Evolutionary conservation across 1,140 invertebrate species (phyloP).

Genomic region (Octopus sinensis): DNA sequence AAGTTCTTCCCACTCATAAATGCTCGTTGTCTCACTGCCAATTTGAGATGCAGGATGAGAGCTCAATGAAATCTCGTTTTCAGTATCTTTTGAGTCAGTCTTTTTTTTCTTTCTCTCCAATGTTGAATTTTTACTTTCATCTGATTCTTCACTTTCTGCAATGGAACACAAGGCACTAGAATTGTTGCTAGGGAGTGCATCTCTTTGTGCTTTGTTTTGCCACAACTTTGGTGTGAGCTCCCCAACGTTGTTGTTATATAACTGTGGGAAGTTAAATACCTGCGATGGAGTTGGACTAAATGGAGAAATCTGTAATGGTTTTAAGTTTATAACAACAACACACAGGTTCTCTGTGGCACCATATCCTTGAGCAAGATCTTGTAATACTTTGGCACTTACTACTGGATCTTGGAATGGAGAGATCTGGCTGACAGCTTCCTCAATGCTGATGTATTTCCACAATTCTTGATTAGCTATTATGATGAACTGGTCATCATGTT

Average conservation of each 20-base stretch:
- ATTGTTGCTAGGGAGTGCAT: neutral
- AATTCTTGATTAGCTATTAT: conserved; percentile 55
- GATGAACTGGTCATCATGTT: conserved; percentile 50
- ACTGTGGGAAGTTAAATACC: neutral
- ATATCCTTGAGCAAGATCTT: conserved; percentile 56
- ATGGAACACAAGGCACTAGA: neutral
- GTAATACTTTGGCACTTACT: conserved; percentile 54
- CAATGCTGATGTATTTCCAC: conserved; percentile 51
- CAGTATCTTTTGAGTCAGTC: conserved; percentile 27
- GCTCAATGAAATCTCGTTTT: neutral
- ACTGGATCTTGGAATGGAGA: conserved; percentile 51
- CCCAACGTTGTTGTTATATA: neutral
- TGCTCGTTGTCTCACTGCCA: neutral
- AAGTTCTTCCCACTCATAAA: conserved; percentile 37
- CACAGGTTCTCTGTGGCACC: conserved; percentile 54
- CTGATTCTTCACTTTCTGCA: neutral
- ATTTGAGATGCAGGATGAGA: no score
- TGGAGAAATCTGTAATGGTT: conserved; percentile 35
- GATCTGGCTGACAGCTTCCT: conserved; percentile 52
- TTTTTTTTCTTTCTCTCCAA: conserved; percentile 14
- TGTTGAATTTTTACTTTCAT: neutral
- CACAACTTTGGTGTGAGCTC: conserved; percentile 14
- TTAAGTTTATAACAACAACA: conserved; percentile 49
- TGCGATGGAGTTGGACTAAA: conserved; percentile 7
- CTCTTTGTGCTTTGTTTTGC: conserved; percentile 14